Evolutionary conservation across 2,113 vertebrate species (phyloP).

Genomic region (Hippolais icterina): DNA sequence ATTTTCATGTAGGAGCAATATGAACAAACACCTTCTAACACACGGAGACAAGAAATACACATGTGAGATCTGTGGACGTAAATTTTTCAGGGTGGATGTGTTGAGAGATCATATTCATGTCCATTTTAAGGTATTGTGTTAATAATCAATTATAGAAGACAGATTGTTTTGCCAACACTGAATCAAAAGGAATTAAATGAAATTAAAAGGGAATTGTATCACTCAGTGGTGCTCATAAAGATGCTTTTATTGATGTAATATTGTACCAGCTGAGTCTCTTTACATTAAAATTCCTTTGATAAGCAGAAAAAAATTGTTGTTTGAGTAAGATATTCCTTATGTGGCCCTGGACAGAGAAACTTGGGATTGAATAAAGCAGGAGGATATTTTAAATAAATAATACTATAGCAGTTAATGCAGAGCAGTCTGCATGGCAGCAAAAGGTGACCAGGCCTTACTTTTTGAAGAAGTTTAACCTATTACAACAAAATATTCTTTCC

Average conservation of each 20-base stretch:
- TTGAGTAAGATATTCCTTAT: neutral
- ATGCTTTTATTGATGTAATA: neutral
- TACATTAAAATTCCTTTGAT: neutral
- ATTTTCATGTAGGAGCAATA: constrained; percentile 98
- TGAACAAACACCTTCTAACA: constrained; percentile 98
- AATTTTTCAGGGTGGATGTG: constrained; percentile 97
- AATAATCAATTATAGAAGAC: neutral
- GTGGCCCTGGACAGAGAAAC: neutral
- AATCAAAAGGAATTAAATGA: neutral
- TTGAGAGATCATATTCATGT: constrained; percentile 97
- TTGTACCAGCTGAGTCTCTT: neutral
- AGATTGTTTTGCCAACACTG: neutral
- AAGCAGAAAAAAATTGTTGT: neutral
- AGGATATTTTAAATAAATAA: neutral
- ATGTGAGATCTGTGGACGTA: constrained; percentile 97
- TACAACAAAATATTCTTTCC: neutral
- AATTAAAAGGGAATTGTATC: neutral
- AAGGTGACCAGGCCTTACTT: neutral
- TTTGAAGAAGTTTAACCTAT: neutral
- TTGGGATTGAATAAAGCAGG: neutral
- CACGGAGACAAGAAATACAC: constrained; percentile 99
- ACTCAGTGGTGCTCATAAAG: neutral
- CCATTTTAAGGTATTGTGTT: constrained; percentile 90
- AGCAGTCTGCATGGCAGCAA: neutral
- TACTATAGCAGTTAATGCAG: neutral